Evolutionary conservation across 2,797 vertebrate species (phyloP).

Genomic region (Clarias laeviceps): DNA sequence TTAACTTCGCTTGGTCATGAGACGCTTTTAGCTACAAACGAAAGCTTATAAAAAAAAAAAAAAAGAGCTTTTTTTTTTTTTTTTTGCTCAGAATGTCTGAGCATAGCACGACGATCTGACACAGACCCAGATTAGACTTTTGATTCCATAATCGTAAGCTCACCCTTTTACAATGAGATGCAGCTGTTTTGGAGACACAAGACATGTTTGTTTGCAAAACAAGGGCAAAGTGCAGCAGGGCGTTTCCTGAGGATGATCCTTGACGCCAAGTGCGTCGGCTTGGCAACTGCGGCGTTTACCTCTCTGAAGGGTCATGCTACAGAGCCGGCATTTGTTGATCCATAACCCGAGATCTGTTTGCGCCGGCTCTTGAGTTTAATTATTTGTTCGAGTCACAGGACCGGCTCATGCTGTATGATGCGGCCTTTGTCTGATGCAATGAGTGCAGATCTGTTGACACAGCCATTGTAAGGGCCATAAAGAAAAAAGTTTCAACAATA

Average conservation of each 20-base stretch:
- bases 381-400: slow-evolving; percentile 53
- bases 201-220: neutral
- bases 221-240: slow-evolving; percentile 7
- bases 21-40: neutral
- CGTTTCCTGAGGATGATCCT: slow-evolving; percentile 31
- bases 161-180: neutral
- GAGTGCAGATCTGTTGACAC: neutral
- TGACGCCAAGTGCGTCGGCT: slow-evolving; percentile 34
- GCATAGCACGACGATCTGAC: neutral
- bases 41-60: neutral
- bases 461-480: neutral
- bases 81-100: too few species aligned
- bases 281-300: slow-evolving; percentile 48
- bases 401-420: slow-evolving; percentile 5
- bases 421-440: neutral
- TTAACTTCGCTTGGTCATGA: neutral
- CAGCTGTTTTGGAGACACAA: neutral
- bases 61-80: neutral
- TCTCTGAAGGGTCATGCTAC: neutral
- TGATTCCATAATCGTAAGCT: neutral
- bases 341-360: slow-evolving; percentile 58
- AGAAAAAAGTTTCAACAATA: neutral
- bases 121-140: neutral
- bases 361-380: slow-evolving; percentile 56
- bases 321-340: slow-evolving; percentile 55